Evolutionary conservation across 2,888 invertebrate genomes (phyloP).

Genomic region (Agapostemon virescens): DNA sequence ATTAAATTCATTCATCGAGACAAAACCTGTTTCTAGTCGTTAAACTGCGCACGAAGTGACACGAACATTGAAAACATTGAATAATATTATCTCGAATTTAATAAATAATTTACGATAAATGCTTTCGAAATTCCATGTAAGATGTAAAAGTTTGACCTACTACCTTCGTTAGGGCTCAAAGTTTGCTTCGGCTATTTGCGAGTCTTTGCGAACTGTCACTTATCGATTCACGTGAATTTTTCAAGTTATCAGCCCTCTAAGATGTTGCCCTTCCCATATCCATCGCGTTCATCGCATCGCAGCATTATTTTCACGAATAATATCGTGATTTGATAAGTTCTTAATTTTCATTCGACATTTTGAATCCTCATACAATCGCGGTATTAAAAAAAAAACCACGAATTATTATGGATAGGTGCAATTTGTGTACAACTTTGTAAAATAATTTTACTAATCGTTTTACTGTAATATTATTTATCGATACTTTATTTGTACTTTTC

Average conservation of each 20-base stretch:
- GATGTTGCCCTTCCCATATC: not conserved
- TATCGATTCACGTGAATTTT: slow-evolving; percentile 6
- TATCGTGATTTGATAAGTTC: not conserved
- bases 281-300: not conserved
- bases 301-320: not conserved
- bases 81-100: not conserved
- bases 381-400: no score
- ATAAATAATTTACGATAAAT: not conserved
- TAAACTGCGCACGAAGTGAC: not conserved
- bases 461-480: no score
- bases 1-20: slow-evolving; percentile 4
- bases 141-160: not conserved
- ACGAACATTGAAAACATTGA: not conserved
- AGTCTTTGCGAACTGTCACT: not conserved
- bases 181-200: not conserved
- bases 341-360: not conserved
- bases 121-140: not conserved
- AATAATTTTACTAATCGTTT: no score
- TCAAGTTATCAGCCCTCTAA: not conserved
- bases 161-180: not conserved
- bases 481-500: no score
- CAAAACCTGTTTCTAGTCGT: not conserved
- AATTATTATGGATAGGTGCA: no score
- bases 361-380: not conserved
- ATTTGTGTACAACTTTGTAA: no score